phyloP scores from a whole-genome alignment of 1,140 invertebrate species.

The Acromyrmex echinatior region DNA sequence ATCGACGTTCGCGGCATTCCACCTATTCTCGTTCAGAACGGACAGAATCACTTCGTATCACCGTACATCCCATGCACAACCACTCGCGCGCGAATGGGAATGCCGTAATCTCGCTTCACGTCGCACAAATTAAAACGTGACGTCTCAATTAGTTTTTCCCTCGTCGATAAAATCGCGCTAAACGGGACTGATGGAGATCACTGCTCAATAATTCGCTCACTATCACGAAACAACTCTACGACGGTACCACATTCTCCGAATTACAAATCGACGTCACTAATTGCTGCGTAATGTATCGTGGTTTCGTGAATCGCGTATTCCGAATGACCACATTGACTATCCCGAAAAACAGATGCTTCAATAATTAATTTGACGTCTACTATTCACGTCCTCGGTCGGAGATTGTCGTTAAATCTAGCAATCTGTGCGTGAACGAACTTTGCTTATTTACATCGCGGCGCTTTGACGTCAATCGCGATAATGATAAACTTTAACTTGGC shows the following conservation, averaged over 20 bases:
- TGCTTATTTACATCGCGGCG: conserved; percentile 27
- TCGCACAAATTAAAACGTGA: background rate
- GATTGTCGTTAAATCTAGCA: background rate
- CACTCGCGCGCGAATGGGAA: conserved; percentile 14
- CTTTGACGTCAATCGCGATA: background rate
- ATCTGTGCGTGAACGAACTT: background rate
- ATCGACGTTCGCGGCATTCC: conserved; percentile 48
- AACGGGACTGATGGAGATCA: background rate
- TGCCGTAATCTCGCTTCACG: background rate
- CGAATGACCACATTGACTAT: background rate
- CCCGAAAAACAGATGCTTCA: background rate
- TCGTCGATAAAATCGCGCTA: conserved; percentile 20
- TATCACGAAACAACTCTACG: conserved; percentile 18
- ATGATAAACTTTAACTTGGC: background rate
- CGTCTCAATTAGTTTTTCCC: conserved; percentile 28
- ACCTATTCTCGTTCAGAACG: conserved; percentile 10
- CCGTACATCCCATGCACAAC: conserved; percentile 20
- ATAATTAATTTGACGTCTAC: background rate
- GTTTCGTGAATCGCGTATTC: background rate
- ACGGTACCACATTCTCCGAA: conserved; percentile 32
- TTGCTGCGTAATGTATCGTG: background rate
- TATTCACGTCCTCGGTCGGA: background rate
- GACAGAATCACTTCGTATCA: conserved; percentile 17
- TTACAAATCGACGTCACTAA: conserved; percentile 1
- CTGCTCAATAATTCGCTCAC: conserved; percentile 21